phyloP scores from a whole-genome alignment of 2,888 invertebrate species.

The Pyrgus malvae region DNA sequence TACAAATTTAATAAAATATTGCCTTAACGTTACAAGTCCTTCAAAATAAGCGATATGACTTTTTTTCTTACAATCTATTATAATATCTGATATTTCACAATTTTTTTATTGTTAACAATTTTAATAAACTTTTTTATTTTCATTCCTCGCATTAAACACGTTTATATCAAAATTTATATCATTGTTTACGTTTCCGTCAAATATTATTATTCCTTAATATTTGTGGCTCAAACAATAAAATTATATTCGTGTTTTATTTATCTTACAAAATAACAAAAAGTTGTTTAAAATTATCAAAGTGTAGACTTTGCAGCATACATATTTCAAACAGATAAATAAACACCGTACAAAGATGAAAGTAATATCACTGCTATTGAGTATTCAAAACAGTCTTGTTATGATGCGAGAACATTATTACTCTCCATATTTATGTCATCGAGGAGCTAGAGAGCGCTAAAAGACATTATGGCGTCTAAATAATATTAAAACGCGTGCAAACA shows the following conservation, averaged over 20 bases:
- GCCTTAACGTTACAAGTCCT: background rate
- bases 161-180: background rate
- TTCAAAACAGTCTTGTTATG: slow-evolving; percentile 36
- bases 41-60: slow-evolving; percentile 19
- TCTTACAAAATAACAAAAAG: background rate
- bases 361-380: slow-evolving; percentile 32
- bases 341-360: slow-evolving; percentile 24
- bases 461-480: slow-evolving; percentile 1
- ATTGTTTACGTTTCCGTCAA: background rate
- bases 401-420: slow-evolving; percentile 17
- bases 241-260: background rate
- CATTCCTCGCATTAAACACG: background rate
- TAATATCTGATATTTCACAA: slow-evolving; percentile 2
- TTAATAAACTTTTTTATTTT: background rate
- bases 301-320: background rate
- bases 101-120: slow-evolving; percentile 3
- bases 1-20: slow-evolving; percentile 4
- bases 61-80: slow-evolving; percentile 9
- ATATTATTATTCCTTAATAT: no score
- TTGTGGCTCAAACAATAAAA: no score
- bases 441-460: slow-evolving; percentile 17
- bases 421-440: background rate
- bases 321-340: background rate
- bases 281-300: background rate
- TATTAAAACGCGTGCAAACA: slow-evolving; percentile 20